Conservation (phyloP, 1,140 invertebrate genomes). For the Plectrocnemia conspersa region DNA sequence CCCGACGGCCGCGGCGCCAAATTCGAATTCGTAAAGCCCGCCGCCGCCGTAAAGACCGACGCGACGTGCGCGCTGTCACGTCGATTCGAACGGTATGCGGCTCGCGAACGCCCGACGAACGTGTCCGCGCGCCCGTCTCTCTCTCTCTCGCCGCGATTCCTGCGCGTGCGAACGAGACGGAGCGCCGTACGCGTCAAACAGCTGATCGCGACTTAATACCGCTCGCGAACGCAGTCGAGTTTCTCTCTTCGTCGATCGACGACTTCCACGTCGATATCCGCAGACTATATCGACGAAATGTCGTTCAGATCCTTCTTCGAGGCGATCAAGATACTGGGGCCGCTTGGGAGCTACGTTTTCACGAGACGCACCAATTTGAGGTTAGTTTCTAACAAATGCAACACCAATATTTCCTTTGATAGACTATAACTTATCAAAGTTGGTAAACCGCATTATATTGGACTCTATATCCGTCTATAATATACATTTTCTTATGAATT, state of each 20-base stretch:
- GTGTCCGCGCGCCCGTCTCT: too few species aligned
- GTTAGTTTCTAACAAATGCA: conserved; percentile 22
- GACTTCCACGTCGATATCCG: too few species aligned
- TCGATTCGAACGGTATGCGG: too few species aligned
- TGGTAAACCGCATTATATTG: too few species aligned
- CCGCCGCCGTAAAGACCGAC: neutral
- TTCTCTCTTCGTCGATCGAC: conserved; percentile 11
- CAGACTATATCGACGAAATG: too few species aligned
- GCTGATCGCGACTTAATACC: neutral
- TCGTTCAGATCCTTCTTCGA: conserved; percentile 18
- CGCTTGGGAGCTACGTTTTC: conserved; percentile 18
- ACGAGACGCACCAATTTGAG: conserved; percentile 26
- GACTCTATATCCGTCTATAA: too few species aligned
- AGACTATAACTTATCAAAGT: neutral
- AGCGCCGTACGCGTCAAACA: conserved; percentile 1
- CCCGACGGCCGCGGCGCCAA: neutral
- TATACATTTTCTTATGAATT: too few species aligned
- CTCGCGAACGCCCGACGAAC: too few species aligned
- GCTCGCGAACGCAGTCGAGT: neutral
- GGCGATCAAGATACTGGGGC: conserved; percentile 18
- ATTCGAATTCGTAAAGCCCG: too few species aligned
- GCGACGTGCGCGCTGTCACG: neutral
- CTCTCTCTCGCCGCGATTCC: conserved; percentile 11
- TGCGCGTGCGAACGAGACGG: conserved; percentile 14
- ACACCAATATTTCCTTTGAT: neutral